A percentile compares a stretch with the other conserved stretches of the same genome.
phyloP scores from a whole-genome alignment of 1,140 invertebrate genomes.

The Pseudachorutes palmiensis region DNA sequence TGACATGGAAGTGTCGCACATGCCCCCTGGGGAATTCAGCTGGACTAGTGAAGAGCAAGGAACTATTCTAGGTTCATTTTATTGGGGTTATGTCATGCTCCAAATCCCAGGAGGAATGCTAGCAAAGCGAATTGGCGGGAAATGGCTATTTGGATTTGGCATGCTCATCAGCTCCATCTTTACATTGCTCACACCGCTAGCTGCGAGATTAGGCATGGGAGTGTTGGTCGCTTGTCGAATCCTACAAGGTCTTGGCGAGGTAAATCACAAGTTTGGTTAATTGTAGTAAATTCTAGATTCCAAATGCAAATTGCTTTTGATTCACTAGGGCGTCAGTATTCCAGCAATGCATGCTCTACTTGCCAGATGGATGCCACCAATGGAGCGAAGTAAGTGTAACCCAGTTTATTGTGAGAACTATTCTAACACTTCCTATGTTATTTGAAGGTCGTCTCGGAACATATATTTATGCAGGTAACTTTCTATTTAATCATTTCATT shows the following conservation, averaged over 20 bases:
- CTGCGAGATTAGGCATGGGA: slow-evolving; percentile 32
- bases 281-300: too few relatives aligned
- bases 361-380: slow-evolving; percentile 40
- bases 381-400: slow-evolving; percentile 38
- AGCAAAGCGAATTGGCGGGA: slow-evolving; percentile 72
- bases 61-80: slow-evolving; percentile 58
- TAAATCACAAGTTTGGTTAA: too few relatives aligned
- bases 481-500: background rate
- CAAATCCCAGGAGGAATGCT: slow-evolving; percentile 74
- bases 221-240: slow-evolving; percentile 60
- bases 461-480: slow-evolving; percentile 40
- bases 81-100: slow-evolving; percentile 63
- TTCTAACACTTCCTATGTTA: background rate
- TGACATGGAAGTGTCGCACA: background rate
- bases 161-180: slow-evolving; percentile 65
- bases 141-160: slow-evolving; percentile 71
- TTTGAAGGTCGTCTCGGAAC: slow-evolving; percentile 38
- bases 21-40: slow-evolving; percentile 55
- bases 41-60: slow-evolving; percentile 61
- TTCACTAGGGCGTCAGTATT: slow-evolving; percentile 38
- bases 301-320: too few relatives aligned
- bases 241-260: slow-evolving; percentile 85
- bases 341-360: slow-evolving; percentile 38
- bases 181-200: slow-evolving; percentile 49
- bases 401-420: background rate